Percentiles rank a stretch among this genome's conserved stretches.
These are phyloP conservation scores for Tupiocoris notatus DNA, from an alignment of 2,888 invertebrate genomes.

Conservation along the genomic window DNA sequence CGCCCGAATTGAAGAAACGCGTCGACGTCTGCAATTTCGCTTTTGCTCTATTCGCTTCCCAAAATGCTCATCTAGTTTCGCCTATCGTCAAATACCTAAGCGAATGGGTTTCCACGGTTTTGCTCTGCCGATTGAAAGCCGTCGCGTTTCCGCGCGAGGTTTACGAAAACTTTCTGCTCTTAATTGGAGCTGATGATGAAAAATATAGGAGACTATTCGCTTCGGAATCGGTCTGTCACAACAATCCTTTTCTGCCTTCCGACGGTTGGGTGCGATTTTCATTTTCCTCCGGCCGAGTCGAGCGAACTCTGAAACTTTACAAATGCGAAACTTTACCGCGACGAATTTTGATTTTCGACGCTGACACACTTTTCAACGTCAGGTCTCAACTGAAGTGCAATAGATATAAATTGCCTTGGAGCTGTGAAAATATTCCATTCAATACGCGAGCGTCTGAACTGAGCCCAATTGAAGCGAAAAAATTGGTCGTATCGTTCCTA, in stretches of 20 bases:
- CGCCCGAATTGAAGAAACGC: not conserved
- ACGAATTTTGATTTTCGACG: not conserved
- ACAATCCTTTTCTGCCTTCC: not conserved
- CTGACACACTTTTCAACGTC: slow-evolving; percentile 26
- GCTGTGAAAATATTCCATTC: not conserved
- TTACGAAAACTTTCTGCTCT: not conserved
- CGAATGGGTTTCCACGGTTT: not conserved
- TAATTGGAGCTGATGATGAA: not conserved
- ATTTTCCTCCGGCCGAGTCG: not conserved
- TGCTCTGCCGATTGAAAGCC: not conserved
- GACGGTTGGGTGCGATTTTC: not conserved
- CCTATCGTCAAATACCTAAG: not conserved
- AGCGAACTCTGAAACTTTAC: not conserved
- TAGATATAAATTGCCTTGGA: not conserved
- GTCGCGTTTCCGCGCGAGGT: not conserved
- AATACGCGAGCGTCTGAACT: too few species aligned
- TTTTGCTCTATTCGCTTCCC: not conserved
- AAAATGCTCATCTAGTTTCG: not conserved
- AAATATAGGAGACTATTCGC: not conserved
- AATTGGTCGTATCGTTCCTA: slow-evolving; percentile 22
- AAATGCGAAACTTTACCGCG: not conserved
- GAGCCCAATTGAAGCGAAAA: slow-evolving; percentile 20
- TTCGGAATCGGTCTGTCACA: slow-evolving; percentile 10
- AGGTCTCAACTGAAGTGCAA: not conserved
- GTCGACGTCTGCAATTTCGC: slow-evolving; percentile 5